phyloP scores from a whole-genome alignment of 2,113 vertebrate species.

The Pseudopipra pipra region DNA sequence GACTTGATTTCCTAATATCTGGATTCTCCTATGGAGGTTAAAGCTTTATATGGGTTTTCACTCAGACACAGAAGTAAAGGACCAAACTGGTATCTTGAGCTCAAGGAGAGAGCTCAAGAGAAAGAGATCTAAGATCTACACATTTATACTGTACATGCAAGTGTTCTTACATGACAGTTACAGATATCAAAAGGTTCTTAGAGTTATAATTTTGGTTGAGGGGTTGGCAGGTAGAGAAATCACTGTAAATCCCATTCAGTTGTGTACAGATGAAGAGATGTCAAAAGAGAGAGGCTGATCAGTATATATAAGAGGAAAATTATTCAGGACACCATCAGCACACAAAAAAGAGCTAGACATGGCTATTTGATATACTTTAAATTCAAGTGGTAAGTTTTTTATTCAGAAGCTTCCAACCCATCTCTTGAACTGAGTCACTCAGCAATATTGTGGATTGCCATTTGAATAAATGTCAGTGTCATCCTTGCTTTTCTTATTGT shows the following conservation, averaged over 20 bases:
- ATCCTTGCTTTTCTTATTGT: not conserved
- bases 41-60: not conserved
- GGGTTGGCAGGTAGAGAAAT: rapidly evolving
- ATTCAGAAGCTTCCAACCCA: not conserved
- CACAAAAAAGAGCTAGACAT: not conserved
- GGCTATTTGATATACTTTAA: not conserved
- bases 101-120: not conserved
- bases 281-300: not conserved
- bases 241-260: not conserved
- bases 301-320: not conserved
- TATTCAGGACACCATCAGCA: not conserved
- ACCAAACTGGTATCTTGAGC: not conserved
- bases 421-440: not conserved
- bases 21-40: not conserved
- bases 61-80: not conserved
- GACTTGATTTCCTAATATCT: not conserved
- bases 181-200: not conserved
- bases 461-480: not conserved
- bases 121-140: not conserved
- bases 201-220: not conserved
- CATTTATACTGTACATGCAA: not conserved
- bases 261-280: not conserved
- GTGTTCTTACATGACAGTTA: not conserved
- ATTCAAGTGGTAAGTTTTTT: not conserved
- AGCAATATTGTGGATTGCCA: not conserved